These are phyloP conservation scores for Merops nubicus DNA, from an alignment of 2,113 vertebrate genomes.

Conservation along the genomic window DNA sequence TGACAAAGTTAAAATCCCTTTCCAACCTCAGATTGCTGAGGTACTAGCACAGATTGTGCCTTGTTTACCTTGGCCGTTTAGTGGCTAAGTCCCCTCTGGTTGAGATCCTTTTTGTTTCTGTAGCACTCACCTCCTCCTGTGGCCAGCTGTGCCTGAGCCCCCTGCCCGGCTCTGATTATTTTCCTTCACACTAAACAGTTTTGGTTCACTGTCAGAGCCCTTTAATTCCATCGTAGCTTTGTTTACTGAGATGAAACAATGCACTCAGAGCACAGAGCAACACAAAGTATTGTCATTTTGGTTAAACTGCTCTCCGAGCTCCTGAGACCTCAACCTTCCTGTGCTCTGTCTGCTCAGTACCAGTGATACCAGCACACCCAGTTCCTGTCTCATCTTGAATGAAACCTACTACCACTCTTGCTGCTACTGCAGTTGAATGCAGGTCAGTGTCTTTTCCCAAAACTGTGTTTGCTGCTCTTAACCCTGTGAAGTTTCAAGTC, in stretches of 20 bases:
- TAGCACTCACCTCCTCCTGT: background rate
- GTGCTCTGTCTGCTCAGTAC: background rate
- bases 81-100: background rate
- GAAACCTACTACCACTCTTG: background rate
- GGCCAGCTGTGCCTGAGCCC: background rate
- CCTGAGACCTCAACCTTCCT: background rate
- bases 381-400: background rate
- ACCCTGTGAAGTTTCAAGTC: background rate
- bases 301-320: background rate
- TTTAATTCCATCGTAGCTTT: background rate
- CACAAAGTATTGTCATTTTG: background rate
- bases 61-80: conserved; percentile 21
- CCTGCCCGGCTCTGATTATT: background rate
- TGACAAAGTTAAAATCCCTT: background rate
- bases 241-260: background rate
- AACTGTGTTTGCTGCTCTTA: background rate
- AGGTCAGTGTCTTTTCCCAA: background rate
- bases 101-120: conserved; percentile 2
- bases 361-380: background rate
- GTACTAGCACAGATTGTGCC: background rate
- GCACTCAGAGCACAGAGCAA: background rate
- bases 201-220: background rate
- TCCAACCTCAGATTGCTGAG: background rate
- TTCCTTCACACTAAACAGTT: background rate
- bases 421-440: background rate